Evolutionary conservation across 2,888 invertebrate genomes (phyloP), one percentile per base, ranked within the genome.

Genomic region (Sminthurides aquaticus): DNA sequence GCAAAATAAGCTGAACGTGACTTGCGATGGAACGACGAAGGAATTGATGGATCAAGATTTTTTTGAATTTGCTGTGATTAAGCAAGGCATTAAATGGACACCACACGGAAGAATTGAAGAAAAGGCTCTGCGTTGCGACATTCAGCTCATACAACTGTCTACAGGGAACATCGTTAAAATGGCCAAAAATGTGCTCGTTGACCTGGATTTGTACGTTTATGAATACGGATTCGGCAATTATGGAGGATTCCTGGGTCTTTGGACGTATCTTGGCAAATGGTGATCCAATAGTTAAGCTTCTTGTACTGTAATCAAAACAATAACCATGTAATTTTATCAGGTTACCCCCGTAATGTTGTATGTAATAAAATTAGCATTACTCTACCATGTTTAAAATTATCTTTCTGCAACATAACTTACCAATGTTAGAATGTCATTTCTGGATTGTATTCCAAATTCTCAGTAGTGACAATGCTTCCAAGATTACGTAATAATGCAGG

Each of bases 201-300:
- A 52, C 20, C 20, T 52, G 22, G 52, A 52, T 20, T 20, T 52
- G 52, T 52, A 52, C 52, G 52, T 52, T 8, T 52, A 52, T 22
- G 15, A 8, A 5, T 52, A 52, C 20, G 52, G 52, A 8, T 52
- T 52, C 20, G 52, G 52, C 18, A 52, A 52, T 22, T 52, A 52
- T 20, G 52, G 52, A 52, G 52, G 52, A 18, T 52, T 52, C 5
- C 22, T 52, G 20, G 52, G 52, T 5, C 20, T 8, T 5, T 52
- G 52, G 52, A 52, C 52, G 15, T 52, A 52, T 20, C 22, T 52
- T 8, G 52, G 52, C 5, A 15, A 22, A 22, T 52, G 52, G 52
- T 52, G 43, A 34, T n/a, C n/a, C n/a, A n/a, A n/a, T n/a, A n/a
- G n/a, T 43, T 18, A 43, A 8, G 18, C 43, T 11, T 43, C 43